Evolutionary conservation across 2,888 invertebrate genomes (phyloP), one percentile per base, ranked within the genome.

Genomic region (Agriopis marginaria): DNA sequence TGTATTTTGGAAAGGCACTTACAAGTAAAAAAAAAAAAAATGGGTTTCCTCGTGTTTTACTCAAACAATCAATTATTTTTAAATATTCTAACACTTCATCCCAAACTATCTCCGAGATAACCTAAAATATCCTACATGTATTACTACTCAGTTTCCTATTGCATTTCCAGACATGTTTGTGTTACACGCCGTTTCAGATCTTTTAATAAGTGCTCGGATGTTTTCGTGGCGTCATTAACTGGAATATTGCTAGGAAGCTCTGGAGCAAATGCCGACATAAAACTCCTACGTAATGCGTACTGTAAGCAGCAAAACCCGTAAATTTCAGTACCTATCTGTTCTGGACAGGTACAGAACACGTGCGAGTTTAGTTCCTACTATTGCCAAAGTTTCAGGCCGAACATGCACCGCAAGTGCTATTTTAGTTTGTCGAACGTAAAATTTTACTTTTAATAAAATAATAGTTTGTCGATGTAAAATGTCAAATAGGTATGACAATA

Each of bases 251-350:
- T 77, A 82, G 78, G 75, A 81, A 80, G 76, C 79, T 83, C 75
- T 76, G 70, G 69, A 77, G 77, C 76, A 75, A 80, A 80, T 75
- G 65, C 73, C 66, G 82, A 75, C 70, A 82, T 88, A 86, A 88
- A 88, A 86, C 81, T 80, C 71, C 71, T 76, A 79, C 81, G 80
- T 79, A 79, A 76, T 82, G 79, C 23, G 58, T 12, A 58, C 45
- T 75, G 44, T 23, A n/a, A 59, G 44, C 39, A 61, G 44, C 14
- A 42, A 53, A 54, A 56, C 42, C 23, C 11, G 45, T 40, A 44
- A 23, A 66, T 9, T 55, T 49, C 40, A 47, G 54, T 42, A 60
- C 63, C 32, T 32, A 58, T 45, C n/a, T 32, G 12, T 47, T 45
- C 12, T 58, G 12, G 32, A 45, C 11, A 1, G 45, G 55, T 44